A percentile compares a stretch with the other conserved stretches of the same genome.
Evolutionary conservation across 2,113 vertebrate species (phyloP).

Genomic region (Girardinichthys multiradiatus): DNA sequence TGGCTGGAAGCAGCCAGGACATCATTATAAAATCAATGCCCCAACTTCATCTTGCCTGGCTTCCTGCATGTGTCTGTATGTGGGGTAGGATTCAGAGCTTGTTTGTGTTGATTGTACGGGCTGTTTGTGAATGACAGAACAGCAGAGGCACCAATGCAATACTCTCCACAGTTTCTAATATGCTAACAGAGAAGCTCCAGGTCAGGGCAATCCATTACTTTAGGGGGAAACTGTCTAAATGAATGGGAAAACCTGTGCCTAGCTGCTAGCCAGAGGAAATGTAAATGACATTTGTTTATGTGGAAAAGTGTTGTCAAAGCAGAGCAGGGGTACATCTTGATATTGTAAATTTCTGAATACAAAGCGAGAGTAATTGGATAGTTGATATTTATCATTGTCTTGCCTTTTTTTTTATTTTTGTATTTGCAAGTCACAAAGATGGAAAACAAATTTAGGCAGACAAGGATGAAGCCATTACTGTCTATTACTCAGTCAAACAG

Average conservation of each 20-base stretch:
- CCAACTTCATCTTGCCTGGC: slow-evolving; percentile 63
- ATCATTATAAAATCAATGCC: slow-evolving; percentile 82
- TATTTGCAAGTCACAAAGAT: slow-evolving; percentile 58
- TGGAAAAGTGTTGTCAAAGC: slow-evolving; percentile 70
- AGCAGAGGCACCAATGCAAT: slow-evolving; percentile 62
- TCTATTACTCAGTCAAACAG: slow-evolving; percentile 75
- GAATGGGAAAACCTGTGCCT: slow-evolving; percentile 56
- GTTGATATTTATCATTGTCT: slow-evolving; percentile 71
- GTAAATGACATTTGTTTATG: slow-evolving; percentile 77
- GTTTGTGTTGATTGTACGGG: slow-evolving; percentile 73
- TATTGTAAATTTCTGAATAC: slow-evolving; percentile 77
- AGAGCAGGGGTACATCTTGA: slow-evolving; percentile 69
- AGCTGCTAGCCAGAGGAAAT: slow-evolving; percentile 69
- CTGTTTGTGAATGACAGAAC: slow-evolving; percentile 72
- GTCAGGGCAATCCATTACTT: slow-evolving; percentile 77
- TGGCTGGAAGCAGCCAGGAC: slow-evolving; percentile 72
- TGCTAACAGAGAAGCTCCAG: slow-evolving; percentile 73
- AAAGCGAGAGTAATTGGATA: slow-evolving; percentile 72
- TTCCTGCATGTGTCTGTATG: slow-evolving; percentile 31
- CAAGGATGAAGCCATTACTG: slow-evolving; percentile 75
- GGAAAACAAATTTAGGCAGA: slow-evolving; percentile 71
- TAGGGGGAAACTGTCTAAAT: slow-evolving; percentile 71
- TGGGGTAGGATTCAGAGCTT: slow-evolving; percentile 64
- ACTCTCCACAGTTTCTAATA: slow-evolving; percentile 71
- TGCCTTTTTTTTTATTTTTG: slow-evolving; percentile 35